These are phyloP conservation scores for Mobula birostris DNA, from an alignment of 2,113 vertebrate genomes.

Conservation along the genomic window DNA sequence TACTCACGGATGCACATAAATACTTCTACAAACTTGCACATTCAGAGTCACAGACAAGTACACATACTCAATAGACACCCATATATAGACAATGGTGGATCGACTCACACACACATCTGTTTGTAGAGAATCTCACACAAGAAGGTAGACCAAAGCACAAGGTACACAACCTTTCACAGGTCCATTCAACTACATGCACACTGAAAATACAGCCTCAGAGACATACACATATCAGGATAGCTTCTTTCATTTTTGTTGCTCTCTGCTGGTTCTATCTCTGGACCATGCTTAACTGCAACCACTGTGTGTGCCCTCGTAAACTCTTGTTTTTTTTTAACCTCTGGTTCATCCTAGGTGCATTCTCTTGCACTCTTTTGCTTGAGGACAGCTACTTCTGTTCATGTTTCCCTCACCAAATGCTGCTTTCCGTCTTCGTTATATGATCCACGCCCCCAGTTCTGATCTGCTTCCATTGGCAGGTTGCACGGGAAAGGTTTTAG, in stretches of 20 bases:
- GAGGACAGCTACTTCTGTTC: neutral
- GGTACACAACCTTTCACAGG: neutral
- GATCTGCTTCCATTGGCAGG: neutral
- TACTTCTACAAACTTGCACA: neutral
- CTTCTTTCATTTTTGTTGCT: neutral
- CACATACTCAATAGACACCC: neutral
- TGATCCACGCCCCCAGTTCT: neutral
- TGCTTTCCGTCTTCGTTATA: neutral
- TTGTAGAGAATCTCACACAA: neutral
- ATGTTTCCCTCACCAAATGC: neutral
- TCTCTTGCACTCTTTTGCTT: neutral
- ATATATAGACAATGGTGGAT: neutral
- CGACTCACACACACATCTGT: neutral
- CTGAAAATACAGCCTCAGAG: neutral
- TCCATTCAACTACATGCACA: neutral
- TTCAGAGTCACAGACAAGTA: neutral
- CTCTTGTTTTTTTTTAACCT: neutral
- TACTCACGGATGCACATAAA: neutral
- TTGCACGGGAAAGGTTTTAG: neutral
- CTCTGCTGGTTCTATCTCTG: neutral
- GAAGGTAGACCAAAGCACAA: neutral
- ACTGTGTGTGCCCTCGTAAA: neutral
- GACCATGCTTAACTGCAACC: neutral
- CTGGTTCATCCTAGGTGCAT: neutral
- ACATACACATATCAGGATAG: neutral